These are phyloP conservation scores for Potamilus streckersoni DNA, from an alignment of 1,140 invertebrate species.

Conservation along the genomic window DNA sequence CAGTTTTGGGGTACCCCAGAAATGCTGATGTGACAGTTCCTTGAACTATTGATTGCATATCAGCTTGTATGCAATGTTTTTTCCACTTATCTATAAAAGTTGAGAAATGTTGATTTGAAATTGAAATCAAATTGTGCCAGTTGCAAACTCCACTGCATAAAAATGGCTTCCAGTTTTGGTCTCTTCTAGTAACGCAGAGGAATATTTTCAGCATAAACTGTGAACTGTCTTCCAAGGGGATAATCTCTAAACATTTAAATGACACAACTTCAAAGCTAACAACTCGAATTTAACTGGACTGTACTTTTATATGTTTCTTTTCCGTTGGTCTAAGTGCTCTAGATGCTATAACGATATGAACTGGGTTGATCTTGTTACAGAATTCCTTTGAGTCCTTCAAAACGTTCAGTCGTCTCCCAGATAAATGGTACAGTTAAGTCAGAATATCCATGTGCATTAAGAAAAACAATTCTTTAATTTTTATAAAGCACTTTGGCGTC, in stretches of 20 bases:
- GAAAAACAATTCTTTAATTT: background rate
- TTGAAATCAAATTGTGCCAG: background rate
- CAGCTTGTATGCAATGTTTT: no score
- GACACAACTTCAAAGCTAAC: no score
- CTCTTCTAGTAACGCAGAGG: background rate
- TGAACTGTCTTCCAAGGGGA: background rate
- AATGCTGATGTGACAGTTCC: no score
- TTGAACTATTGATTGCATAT: no score
- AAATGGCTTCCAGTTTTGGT: background rate
- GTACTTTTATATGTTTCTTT: conserved; percentile 6
- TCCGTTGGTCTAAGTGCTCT: background rate
- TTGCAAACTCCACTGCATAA: background rate
- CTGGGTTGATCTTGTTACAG: background rate
- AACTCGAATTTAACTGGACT: conserved; percentile 1
- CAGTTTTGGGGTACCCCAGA: no score
- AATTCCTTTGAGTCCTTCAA: background rate
- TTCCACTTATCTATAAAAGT: no score
- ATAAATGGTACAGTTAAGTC: no score
- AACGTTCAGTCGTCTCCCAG: background rate
- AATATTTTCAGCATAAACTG: background rate
- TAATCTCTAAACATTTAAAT: background rate
- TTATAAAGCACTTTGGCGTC: conserved; percentile 1
- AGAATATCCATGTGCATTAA: no score
- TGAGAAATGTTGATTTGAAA: background rate
- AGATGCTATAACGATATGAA: background rate